Base-by-base conservation (phyloP, 2,797 vertebrate species). In the Megaceryle alcyon region DNA sequence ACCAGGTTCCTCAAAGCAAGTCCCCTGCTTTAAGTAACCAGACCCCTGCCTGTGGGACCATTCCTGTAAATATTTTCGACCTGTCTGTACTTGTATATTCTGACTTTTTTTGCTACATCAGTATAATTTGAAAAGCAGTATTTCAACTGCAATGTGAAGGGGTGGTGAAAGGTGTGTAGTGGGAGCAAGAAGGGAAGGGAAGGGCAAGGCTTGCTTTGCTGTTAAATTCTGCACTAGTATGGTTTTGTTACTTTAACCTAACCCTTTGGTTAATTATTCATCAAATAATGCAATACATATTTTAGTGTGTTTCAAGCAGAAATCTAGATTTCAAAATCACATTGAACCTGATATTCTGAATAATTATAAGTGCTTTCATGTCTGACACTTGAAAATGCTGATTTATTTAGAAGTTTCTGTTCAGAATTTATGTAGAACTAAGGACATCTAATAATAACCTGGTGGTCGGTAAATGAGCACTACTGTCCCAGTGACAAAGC, bases 391-490 rank as follows among this genome's bases (percentile, higher is more conserved):
- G 51, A 87, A 95, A 89, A 96, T 75, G n/a, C 13, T 95, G 64
- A 75, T 95, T 96, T 94, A 88, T 83, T 93, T 97, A 94, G 82
- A 82, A 71, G 82, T 84, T 93, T 91, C 44, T 92, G 83, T 73
- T 95, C 73, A 65, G 63, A 94, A 48, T 94, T 86, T 93, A 60
- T 64, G 68, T 82, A 81, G 66, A 83, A 70, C 64, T 86, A 82
- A 88, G 90, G 96, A 80, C 54, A 93, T 96, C 69, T 93, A 95
- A 95, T 94, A 82, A 94, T 96, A 96, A 94, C 64, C 48, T 96
- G 65, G 85, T 82, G 54, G 86, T 84, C 93, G 64, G 60, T 88
- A 91, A 96, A 95, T 66, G 53, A 78, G 48, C 25, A 68, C 43
- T 95, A 91, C 63, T 71, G 60, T 68, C 64, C 35, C 46, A 87